Base-by-base conservation (phyloP, 1,140 invertebrate genomes). In the Bombus picipes region DNA sequence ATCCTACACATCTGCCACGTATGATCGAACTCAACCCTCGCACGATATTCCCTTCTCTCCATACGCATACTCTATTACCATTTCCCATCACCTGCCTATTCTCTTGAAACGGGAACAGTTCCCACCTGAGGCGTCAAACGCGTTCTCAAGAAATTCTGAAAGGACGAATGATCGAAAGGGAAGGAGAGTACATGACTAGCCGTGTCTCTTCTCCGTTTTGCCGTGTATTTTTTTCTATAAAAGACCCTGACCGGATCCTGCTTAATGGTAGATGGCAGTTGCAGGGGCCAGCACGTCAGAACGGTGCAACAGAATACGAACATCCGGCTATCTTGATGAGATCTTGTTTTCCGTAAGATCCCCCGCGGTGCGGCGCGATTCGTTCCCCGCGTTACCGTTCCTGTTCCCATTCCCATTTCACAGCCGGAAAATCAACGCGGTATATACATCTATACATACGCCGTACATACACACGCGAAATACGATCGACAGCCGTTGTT, bases 241-340 rank as follows among this genome's bases (percentile, higher is more conserved):
- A 22, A 22, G 6, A 22, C 81, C 76, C 84, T 82, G 81, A 66
- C 84, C 87, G 47, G 47, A 88, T 91, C 87, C 91, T 87, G 81
- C 74, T 89, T 94, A 93, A 93, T 93, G 92, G 90, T 91, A 89
- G 91, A 89, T 90, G 89, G 92, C 91, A 92, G 90, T 91, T 88
- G 88, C 88, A 87, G 65, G 82, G 89, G 68, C 83, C 82, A 87
- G 84, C 70, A 91, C 85, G 90, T 92, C 92, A 86, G 86, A 89
- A 89, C 83, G 87, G 85, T 88, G 88, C 87, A 91, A 92, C 90
- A 78, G 78, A 92, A 91, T 91, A 90, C 91, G 91, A 92, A 89
- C 91, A 92, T 93, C 91, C 86, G 86, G 85, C 90, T 95, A 95
- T 95, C 94, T 94, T 94, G 94, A 94, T 94, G 94, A 95, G 93